Evolutionary conservation across 2,797 vertebrate genomes (phyloP).

Genomic region (Megalops cyprinoides): DNA sequence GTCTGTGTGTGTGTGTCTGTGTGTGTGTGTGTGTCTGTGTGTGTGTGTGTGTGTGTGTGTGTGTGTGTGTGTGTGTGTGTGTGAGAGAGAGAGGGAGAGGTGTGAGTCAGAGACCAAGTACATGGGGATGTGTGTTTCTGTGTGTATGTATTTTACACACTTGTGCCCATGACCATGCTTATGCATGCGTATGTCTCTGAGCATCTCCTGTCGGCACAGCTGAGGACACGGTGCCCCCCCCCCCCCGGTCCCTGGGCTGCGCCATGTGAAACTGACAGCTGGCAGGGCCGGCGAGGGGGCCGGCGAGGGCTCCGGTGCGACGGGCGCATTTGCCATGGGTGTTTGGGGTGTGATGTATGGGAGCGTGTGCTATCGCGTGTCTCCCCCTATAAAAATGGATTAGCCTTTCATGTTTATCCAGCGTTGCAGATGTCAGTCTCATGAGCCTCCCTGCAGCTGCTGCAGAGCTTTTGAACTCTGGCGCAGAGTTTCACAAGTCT

Average conservation of each 20-base stretch:
- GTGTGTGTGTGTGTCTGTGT: not conserved
- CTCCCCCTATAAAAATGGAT: not conserved
- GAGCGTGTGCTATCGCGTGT: not conserved
- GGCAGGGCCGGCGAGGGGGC: not conserved
- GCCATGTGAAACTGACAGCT: not conserved
- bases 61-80: not conserved
- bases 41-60: not conserved
- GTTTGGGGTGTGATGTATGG: not conserved
- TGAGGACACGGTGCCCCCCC: not conserved
- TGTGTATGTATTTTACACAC: not conserved
- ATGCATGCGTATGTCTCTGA: not conserved
- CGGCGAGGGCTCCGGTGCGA: not conserved
- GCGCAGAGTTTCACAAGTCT: conserved; percentile 49
- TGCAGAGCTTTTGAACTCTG: conserved; percentile 50
- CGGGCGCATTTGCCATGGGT: not conserved
- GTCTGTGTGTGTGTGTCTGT: not conserved
- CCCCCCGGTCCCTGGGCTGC: not conserved
- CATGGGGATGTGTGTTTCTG: not conserved
- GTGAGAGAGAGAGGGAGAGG: too few species aligned
- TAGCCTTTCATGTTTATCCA: conserved; percentile 14
- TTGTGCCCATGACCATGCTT: not conserved
- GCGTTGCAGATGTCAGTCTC: conserved; percentile 4
- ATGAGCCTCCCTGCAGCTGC: conserved; percentile 35
- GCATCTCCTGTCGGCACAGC: not conserved
- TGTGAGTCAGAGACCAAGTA: not conserved